Base-by-base conservation (phyloP, 2,797 vertebrate genomes). In the Sciaenops ocellatus region DNA sequence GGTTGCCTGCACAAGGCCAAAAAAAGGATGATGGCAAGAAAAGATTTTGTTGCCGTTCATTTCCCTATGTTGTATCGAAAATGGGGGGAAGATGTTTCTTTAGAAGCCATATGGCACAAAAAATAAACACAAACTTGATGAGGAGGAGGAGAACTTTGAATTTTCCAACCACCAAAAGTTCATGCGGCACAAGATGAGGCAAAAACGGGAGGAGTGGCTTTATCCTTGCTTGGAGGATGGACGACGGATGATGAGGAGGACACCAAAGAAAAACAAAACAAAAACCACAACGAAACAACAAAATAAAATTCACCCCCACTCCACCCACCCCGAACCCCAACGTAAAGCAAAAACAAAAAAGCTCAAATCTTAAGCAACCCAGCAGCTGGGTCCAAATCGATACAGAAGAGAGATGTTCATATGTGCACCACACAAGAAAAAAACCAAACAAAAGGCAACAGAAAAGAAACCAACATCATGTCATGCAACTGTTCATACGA, bases 171-270 rank as follows among this genome's bases (percentile, higher is more conserved):
- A 98, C 97, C 97, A 98, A 99, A 99, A 97, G 96, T 96, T 97
- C 98, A 99, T 98, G 98, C 97, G 97, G 97, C 95, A 97, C 97
- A 97, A 97, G 96, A 98, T 98, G 97, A 97, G 95, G 95, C 95
- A 91, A 93, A 91, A 95, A 94, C 90, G 89, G 87, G 90, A 94
- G 93, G 93, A 93, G 90, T 87, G 87, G 87, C 87, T 93, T 93
- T 94, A 91, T 95, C 95, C 95, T 94, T 95, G 95, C 95, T 94
- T 94, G 95, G 94, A 90, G 83, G 92, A 94, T 93, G 93, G 94
- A 91, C 93, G 95, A 90, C 94, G 95, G 92, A 95, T 96, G 94
- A 95, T 90, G 91, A 87, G 77, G 91, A 88, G 63, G 89, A 90
- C 75, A 85, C 78, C 87, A 91, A 91, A 87, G 60, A 73, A 84